These are phyloP conservation scores for Athalia rosae DNA, from an alignment of 2,888 invertebrate genomes.

Conservation along the genomic window DNA sequence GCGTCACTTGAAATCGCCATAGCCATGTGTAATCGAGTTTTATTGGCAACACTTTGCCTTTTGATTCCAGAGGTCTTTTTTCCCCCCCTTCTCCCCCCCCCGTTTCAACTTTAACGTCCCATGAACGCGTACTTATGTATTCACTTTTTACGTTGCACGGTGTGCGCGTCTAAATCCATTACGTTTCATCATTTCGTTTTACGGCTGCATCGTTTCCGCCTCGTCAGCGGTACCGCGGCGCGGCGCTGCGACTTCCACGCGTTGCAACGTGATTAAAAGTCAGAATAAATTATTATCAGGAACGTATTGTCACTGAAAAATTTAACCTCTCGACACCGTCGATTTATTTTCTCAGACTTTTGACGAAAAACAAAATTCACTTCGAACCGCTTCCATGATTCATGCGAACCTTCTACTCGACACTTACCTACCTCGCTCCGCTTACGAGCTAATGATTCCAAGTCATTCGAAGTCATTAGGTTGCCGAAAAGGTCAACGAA, in stretches of 20 bases:
- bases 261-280: not conserved
- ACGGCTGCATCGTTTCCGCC: slow-evolving; percentile 6
- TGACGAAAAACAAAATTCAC: too few species aligned
- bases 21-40: not conserved
- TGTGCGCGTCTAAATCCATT: too few species aligned
- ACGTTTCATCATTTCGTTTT: not conserved
- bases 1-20: not conserved
- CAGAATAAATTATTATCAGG: not conserved
- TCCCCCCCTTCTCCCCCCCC: not conserved
- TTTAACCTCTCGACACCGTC: too few species aligned
- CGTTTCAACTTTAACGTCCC: not conserved
- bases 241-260: too few species aligned
- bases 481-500: not conserved
- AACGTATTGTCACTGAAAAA: not conserved
- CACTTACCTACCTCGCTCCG: too few species aligned
- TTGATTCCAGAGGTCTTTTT: not conserved
- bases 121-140: not conserved
- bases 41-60: slow-evolving; percentile 6
- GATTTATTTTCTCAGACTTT: too few species aligned
- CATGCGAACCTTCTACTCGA: too few species aligned
- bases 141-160: not conserved
- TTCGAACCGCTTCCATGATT: too few species aligned
- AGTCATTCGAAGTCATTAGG: too few species aligned
- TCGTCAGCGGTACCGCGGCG: not conserved
- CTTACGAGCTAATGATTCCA: too few species aligned